Evolutionary conservation across 2,888 invertebrate genomes (phyloP), one percentile per base, ranked within the genome.

Genomic region (Sinopyrophorus schimmeli): DNA sequence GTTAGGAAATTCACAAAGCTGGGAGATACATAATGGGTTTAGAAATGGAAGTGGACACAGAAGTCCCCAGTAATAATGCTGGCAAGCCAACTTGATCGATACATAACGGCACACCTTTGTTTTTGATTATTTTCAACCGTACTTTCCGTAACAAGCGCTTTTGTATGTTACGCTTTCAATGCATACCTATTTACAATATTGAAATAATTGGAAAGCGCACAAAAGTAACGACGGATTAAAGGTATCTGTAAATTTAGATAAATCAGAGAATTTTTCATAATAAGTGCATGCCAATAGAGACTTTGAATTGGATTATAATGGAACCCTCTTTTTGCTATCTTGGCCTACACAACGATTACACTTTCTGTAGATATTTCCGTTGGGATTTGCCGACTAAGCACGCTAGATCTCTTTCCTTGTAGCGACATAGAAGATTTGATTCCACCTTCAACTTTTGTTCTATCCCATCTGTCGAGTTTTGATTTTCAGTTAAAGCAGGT

Each of bases 1-100:
- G 60, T 60, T 59, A 57, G 47, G 58, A 55, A 60, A 59, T 62
- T 60, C 59, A 58, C 60, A 60, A 61, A 62, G 58, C 59, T 49
- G 30, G 46, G 38, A 47, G 43, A 52, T 52, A 47, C 39, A 52
- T 52, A 52, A 52, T 52, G 38, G 52, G 40, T 39, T 47, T 35
- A 28, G 47, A 47, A 39, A 47, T 47, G 34, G 42, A 47, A 52
- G 42, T 52, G 52, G 52, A 52, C 52, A 42, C 52, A 51, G 34
- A 48, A 47, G 42, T 46, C 51, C 51, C 38, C 28, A 41, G 44
- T 30, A 46, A 46, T 42, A 40, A 47, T 35, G 41, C 26, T 40
- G 34, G 21, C 24, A 21, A 18, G 35, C 51, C 21, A 27, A 46
- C 31, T 47, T 46, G 47, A 42, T 52, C 50, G 44, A 44, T 46